Base-by-base conservation (phyloP, 2,797 vertebrate species). In the Tragopan temminckii region DNA sequence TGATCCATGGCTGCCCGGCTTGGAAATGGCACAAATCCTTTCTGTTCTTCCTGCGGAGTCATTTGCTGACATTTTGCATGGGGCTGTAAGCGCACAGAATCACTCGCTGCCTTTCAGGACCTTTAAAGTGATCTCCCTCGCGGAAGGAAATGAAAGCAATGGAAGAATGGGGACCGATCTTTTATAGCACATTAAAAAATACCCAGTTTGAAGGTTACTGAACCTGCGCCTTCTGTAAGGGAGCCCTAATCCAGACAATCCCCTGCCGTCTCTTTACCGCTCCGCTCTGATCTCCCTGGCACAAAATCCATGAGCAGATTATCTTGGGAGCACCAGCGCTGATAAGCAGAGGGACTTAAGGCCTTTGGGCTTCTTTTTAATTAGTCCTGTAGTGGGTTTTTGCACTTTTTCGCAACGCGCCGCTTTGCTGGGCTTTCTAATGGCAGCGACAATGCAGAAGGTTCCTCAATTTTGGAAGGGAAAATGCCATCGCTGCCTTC, bases 161-260 rank as follows among this genome's bases (percentile, higher is more conserved):
- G 45, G 91, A 83, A 89, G 89, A 95, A 94, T 72, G 61, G 94
- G 84, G 69, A 66, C 66, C 82, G 50, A 36, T 85, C 90, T 89
- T 93, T 94, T 77, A 78, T 88, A 85, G 77, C 75, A 67, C 90
- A 59, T 89, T 94, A 88, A 68, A 88, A 93, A 95, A 67, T 31
- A 59, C 42, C 75, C 68, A 75, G 81, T 13, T 89, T 93, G 95
- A 95, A 96, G 96, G 96, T 96, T 91, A 88, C 90, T 67, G 94
- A 94, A 94, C 94, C 94, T 87, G 71, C n/a, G 86, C 92, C 90
- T 95, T 95, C 96, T 95, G 91, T 95, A 88, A 91, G 90, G 91
- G 87, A 90, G 91, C 93, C 88, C 93, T 97, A 96, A 97, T 97
- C 94, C 94, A 89, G 57, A 89, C 95, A 95, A 94, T 95, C 94